phyloP scores from a whole-genome alignment of 2,797 vertebrate genomes.

The Cirrhinus mrigala region DNA sequence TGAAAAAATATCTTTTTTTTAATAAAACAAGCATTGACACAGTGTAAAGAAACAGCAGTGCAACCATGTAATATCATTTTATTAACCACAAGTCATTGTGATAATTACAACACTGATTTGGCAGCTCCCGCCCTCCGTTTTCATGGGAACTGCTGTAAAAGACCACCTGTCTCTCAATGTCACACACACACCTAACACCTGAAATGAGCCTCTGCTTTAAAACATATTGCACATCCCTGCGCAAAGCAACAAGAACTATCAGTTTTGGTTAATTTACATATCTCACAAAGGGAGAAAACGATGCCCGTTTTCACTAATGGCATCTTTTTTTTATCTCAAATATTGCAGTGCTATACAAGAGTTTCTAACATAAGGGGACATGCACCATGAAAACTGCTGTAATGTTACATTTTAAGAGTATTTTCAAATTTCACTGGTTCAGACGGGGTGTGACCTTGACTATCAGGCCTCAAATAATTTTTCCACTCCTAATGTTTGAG shows the following conservation, averaged over 20 bases:
- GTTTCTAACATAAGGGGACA: constrained; percentile 63
- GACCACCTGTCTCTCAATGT: constrained; percentile 57
- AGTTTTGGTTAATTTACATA: constrained; percentile 73
- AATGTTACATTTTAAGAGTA: constrained; percentile 50
- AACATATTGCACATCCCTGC: constrained; percentile 73
- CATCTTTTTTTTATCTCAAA: constrained; percentile 60
- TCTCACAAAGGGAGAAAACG: constrained; percentile 71
- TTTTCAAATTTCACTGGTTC: constrained; percentile 48
- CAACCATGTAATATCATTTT: constrained; percentile 48
- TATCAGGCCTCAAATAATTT: constrained; percentile 24
- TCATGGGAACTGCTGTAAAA: constrained; percentile 63
- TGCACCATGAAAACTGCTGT: constrained; percentile 69
- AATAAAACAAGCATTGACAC: neutral
- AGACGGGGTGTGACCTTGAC: neutral
- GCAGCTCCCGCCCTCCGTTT: constrained; percentile 72
- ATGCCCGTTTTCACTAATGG: constrained; percentile 20
- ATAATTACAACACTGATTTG: constrained; percentile 75
- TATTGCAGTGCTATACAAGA: constrained; percentile 52
- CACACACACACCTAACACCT: constrained; percentile 50
- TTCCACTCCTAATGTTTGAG: constrained; percentile 23
- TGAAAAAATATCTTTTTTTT: too few species aligned
- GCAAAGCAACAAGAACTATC: constrained; percentile 69
- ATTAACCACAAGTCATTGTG: constrained; percentile 55
- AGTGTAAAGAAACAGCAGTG: neutral
- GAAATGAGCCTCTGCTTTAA: constrained; percentile 66